Evolutionary conservation across 2,888 invertebrate genomes (phyloP), one percentile per base, ranked within the genome.

Genomic region (Zootermopsis nevadensis): DNA sequence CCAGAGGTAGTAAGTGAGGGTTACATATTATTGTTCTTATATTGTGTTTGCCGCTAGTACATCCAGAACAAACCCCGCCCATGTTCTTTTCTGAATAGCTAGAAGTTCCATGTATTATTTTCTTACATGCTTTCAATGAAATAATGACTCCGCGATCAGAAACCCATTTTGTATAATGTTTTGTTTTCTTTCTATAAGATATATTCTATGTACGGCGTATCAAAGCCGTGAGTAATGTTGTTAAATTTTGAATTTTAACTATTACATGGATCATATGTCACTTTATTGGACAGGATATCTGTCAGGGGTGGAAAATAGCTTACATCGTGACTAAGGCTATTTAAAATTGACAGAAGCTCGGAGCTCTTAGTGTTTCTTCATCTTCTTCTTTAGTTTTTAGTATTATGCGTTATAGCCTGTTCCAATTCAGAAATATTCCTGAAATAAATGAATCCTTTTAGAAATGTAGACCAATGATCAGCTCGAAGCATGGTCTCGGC

Each of bases 31-130:
- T 53, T 77, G 38, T 22, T 8, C 19, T 35, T 76, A 38, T 38
- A 76, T 8, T 76, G 76, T 69, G 35, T 22, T 19, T 74, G 38
- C 76, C 76, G 76, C 33, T 1, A 31, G 27, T 30, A 55, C 42
- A 38, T n/a, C 15, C 35, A 42, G 27, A 76, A 38, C 53, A 77
- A 77, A 77, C 77, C 77, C 24, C 77, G 27, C 77, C 77, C 77
- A 19, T 77, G 77, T 77, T 77, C 53, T 31, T 60, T 69, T 33
- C 33, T 69, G 69, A 30, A 69, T 33, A 60, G 60, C 33, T 15
- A 33, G 19, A 30, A 33, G 19, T n/a, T 60, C 6, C 6, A 33
- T 31, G 31, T 19, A 67, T n/a, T 69, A 69, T 33, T 30, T 67
- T 69, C 69, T 31, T 69, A 67, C 33, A 69, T 69, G 33, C 15